Evolutionary conservation across 2,797 vertebrate species (phyloP).

Genomic region (Sciurus vulgaris): DNA sequence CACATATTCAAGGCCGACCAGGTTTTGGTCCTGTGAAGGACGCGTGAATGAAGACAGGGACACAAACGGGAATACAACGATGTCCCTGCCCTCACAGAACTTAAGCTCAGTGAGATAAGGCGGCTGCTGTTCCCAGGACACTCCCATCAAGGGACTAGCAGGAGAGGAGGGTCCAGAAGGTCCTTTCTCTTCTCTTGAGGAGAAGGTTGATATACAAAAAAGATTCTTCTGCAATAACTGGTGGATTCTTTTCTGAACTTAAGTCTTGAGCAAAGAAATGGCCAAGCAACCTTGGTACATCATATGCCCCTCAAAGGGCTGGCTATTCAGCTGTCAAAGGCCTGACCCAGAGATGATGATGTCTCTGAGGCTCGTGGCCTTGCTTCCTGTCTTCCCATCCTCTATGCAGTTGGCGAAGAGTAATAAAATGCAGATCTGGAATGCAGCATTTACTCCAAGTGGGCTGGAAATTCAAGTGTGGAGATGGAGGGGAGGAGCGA

Average conservation of each 20-base stretch:
- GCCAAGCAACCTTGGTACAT: background rate
- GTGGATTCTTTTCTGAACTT: constrained; percentile 29
- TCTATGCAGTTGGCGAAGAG: background rate
- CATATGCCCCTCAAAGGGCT: background rate
- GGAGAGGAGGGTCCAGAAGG: background rate
- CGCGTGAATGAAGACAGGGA: too few relatives aligned
- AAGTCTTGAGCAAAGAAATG: background rate
- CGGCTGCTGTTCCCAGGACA: background rate
- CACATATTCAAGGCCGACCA: background rate
- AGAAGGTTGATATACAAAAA: background rate
- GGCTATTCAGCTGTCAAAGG: background rate
- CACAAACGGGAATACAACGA: accelerated
- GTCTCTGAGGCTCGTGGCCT: background rate
- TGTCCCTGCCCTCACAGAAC: background rate
- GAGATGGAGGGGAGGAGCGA: background rate
- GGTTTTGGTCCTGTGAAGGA: background rate
- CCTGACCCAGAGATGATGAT: background rate
- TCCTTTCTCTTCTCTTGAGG: background rate
- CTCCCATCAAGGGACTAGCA: background rate
- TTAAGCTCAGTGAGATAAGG: background rate
- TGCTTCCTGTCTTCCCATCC: background rate
- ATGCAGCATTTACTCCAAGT: background rate
- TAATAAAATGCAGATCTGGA: background rate
- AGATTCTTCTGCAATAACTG: background rate
- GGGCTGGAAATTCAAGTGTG: background rate